Conservation (phyloP, 2,113 vertebrate genomes). For the Cryptomyrus ogoouensis region DNA sequence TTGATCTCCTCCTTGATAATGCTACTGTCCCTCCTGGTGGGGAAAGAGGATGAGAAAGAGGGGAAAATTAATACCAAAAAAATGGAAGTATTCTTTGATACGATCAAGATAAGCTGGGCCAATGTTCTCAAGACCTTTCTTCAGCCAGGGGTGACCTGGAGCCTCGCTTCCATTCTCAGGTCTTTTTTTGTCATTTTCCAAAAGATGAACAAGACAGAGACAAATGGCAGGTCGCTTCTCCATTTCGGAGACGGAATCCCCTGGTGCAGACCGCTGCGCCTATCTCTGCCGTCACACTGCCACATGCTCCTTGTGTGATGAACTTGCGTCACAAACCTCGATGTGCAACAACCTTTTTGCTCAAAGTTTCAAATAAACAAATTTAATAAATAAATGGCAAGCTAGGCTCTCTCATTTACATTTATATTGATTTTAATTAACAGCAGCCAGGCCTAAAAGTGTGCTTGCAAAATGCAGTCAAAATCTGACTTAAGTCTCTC, state of each 20-base stretch:
- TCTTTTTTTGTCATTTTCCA: background rate
- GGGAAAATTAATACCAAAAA: background rate
- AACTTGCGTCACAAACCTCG: background rate
- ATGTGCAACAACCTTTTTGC: background rate
- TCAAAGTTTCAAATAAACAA: background rate
- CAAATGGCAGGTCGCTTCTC: background rate
- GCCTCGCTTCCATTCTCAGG: background rate
- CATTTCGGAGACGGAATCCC: background rate
- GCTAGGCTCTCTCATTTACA: slow-evolving; percentile 1
- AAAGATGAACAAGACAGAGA: background rate
- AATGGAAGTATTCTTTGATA: background rate
- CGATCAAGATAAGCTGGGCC: background rate
- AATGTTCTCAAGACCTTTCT: background rate
- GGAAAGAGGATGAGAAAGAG: slow-evolving; percentile 46
- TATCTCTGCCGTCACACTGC: background rate
- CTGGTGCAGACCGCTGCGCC: background rate
- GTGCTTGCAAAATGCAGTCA: background rate
- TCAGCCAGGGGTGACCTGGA: background rate
- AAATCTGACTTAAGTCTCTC: slow-evolving; percentile 22
- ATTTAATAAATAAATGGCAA: background rate
- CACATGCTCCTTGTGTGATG: background rate
- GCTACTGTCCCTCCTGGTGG: slow-evolving; percentile 85
- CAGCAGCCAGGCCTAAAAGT: slow-evolving; percentile 16
- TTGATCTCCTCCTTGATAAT: slow-evolving; percentile 98
- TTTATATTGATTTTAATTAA: slow-evolving; percentile 20